Evolutionary conservation across 2,113 vertebrate genomes (phyloP).

Genomic region (Colaptes auratus): DNA sequence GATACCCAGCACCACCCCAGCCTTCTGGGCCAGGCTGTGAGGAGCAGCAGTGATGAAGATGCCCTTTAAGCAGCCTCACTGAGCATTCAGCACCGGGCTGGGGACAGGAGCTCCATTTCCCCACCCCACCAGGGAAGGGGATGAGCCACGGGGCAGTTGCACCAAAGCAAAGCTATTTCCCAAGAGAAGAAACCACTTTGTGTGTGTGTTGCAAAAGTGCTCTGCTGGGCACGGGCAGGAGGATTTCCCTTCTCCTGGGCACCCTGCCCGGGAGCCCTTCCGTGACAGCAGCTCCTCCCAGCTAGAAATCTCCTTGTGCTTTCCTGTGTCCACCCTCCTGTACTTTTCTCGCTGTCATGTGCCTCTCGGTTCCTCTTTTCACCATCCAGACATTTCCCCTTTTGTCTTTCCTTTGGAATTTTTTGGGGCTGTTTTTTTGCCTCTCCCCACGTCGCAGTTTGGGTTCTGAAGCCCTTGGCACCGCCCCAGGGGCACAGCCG

Average conservation of each 20-base stretch:
- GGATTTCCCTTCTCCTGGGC: constrained; percentile 34
- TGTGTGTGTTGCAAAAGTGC: neutral
- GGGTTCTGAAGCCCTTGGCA: neutral
- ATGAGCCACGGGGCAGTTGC: accelerated
- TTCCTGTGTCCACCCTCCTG: neutral
- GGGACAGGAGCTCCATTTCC: neutral
- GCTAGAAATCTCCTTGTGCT: neutral
- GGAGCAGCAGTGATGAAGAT: accelerated
- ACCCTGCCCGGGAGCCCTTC: neutral
- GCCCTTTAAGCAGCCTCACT: accelerated
- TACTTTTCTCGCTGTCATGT: constrained; percentile 2
- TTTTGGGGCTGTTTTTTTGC: neutral
- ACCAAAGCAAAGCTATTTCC: accelerated
- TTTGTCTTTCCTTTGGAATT: constrained; percentile 68
- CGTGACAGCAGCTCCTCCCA: neutral
- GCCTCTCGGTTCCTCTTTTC: constrained; percentile 58
- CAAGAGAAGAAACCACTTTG: accelerated
- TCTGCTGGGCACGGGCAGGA: neutral
- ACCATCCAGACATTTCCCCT: constrained; percentile 64
- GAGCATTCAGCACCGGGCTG: accelerated
- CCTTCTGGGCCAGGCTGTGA: neutral
- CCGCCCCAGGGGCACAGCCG: accelerated
- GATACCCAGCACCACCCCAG: accelerated
- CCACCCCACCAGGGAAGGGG: accelerated
- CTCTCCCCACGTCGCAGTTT: neutral